These are phyloP conservation scores for Bombus cullumanus DNA, from an alignment of 1,140 invertebrate species.

Conservation along the genomic window DNA sequence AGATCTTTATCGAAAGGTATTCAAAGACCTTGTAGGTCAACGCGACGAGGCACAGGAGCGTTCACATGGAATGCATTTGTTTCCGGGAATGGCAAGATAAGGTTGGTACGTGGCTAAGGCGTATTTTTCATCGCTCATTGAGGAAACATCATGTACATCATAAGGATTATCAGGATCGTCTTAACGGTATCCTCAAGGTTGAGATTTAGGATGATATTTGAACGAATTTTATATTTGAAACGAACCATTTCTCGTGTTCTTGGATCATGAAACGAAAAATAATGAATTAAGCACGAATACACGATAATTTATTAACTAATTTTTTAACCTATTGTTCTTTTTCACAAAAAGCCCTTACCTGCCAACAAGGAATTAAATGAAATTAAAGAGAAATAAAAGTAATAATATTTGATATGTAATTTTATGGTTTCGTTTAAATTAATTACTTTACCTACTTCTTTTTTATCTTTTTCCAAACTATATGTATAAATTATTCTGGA, in stretches of 20 bases:
- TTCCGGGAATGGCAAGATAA: conserved; percentile 18
- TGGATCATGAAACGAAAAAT: neutral
- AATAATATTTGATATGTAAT: neutral
- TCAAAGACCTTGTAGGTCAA: conserved; percentile 29
- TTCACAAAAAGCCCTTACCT: neutral
- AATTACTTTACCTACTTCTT: neutral
- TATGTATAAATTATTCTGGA: neutral
- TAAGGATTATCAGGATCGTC: conserved; percentile 23
- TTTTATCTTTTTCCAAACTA: neutral
- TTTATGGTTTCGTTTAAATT: neutral
- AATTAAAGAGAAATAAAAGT: neutral
- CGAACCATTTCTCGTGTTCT: neutral
- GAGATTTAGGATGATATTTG: neutral
- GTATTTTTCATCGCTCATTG: conserved; percentile 43
- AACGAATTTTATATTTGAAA: neutral
- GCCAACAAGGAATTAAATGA: neutral
- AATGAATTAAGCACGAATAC: neutral
- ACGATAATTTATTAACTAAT: conserved; percentile 2
- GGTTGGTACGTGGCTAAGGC: conserved; percentile 11
- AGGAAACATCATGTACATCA: conserved; percentile 48
- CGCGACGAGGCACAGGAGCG: conserved; percentile 3
- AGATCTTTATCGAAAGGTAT: conserved; percentile 25
- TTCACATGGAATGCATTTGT: conserved; percentile 29
- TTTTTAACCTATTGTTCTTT: neutral
- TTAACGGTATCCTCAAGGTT: neutral